phyloP scores from a whole-genome alignment of 2,888 invertebrate species.

The Aspidiotus rigidus region DNA sequence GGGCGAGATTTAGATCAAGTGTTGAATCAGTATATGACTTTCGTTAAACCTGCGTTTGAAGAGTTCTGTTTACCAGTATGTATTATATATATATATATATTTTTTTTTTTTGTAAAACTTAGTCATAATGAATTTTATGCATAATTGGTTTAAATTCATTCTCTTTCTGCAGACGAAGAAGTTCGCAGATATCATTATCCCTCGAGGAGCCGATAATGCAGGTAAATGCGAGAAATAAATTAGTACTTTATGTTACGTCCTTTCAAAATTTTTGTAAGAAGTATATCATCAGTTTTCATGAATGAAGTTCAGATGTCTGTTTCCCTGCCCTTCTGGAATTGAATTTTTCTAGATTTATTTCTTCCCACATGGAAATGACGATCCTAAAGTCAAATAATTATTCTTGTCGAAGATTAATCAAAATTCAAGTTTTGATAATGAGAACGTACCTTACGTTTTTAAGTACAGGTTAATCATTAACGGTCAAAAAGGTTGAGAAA shows the following conservation, averaged over 20 bases:
- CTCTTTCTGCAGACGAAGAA: constrained; percentile 75
- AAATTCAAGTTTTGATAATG: too few relatives aligned
- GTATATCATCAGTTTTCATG: too few relatives aligned
- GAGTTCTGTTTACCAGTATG: constrained; percentile 94
- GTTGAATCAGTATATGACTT: constrained; percentile 91
- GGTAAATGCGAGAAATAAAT: too few relatives aligned
- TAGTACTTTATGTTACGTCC: too few relatives aligned
- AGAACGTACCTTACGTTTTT: too few relatives aligned
- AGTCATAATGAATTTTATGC: background rate
- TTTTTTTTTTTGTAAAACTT: constrained; percentile 1
- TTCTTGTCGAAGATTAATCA: too few relatives aligned
- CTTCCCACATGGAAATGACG: too few relatives aligned
- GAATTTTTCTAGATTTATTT: too few relatives aligned
- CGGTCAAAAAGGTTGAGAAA: background rate
- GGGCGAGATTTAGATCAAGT: constrained; percentile 90
- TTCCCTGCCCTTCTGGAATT: too few relatives aligned
- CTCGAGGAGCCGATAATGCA: constrained; percentile 93
- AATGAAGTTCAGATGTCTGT: too few relatives aligned
- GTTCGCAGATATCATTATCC: constrained; percentile 98
- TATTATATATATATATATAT: background rate
- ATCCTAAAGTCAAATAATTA: too few relatives aligned
- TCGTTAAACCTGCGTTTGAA: constrained; percentile 99
- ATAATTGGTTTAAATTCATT: background rate
- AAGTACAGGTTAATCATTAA: too few relatives aligned
- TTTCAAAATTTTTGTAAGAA: background rate